Evolutionary conservation across 2,113 vertebrate genomes (phyloP).

Genomic region (Hiodon alosoides): DNA sequence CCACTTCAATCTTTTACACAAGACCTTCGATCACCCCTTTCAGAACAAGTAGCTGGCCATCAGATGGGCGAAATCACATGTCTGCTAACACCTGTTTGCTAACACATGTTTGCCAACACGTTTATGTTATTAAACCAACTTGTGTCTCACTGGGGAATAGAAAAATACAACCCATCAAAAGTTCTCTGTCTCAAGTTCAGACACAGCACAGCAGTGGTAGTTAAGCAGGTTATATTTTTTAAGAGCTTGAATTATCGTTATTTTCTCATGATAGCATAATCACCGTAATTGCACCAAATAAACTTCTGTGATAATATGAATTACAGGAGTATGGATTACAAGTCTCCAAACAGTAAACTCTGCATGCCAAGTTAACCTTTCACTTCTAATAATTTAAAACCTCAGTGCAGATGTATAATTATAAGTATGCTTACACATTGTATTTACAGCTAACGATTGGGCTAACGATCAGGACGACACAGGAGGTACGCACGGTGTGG

Average conservation of each 20-base stretch:
- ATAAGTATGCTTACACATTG: too few species aligned
- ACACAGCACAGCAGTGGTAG: neutral
- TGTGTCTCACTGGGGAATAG: neutral
- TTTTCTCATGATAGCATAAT: slow-evolving; percentile 1
- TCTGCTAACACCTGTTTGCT: too few species aligned
- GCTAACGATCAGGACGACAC: too few species aligned
- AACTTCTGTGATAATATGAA: neutral
- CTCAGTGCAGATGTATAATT: too few species aligned
- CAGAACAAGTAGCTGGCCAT: too few species aligned
- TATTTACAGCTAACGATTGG: too few species aligned
- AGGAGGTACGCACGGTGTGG: too few species aligned
- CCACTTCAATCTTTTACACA: too few species aligned
- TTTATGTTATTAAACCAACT: neutral
- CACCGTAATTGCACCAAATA: neutral
- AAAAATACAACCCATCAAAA: neutral
- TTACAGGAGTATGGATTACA: neutral
- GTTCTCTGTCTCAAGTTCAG: slow-evolving; percentile 9
- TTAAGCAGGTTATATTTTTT: neutral
- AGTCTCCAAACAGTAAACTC: neutral
- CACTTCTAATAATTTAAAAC: too few species aligned
- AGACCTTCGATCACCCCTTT: too few species aligned
- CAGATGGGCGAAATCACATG: too few species aligned
- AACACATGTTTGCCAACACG: too few species aligned
- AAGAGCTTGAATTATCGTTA: neutral
- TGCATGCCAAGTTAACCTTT: neutral